Base-by-base conservation (phyloP, 2,113 vertebrate species). In the Globicephala melas region DNA sequence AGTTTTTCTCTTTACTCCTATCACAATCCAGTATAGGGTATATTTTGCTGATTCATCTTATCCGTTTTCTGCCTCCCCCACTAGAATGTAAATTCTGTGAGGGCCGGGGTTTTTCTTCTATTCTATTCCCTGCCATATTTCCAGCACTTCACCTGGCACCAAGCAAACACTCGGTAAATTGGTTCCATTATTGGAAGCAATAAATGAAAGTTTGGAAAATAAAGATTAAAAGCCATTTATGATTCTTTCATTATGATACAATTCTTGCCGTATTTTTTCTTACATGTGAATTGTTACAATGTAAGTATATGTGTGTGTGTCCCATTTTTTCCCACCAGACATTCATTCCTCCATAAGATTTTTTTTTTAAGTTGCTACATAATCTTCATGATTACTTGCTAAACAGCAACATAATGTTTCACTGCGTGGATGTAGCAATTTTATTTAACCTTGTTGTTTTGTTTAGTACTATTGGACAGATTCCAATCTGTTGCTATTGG, bases 371-470 rank as follows among this genome's bases (percentile, higher is more conserved):
- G 60, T 86, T 77, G 79, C 60, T 85, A 17, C 41, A 28, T 17
- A 41, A 60, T 63, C 84, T 88, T 93, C 76, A 41, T 65, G 50
- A 47, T 81, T 74, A 70, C 68, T 92, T 92, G 47, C 58, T 76
- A 94, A 92, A 85, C 26, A 80, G 74, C 89, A 73, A 36, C 33
- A 41, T 63, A 47, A 55, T 79, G n/a, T 44, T 65, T 67, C 63
- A 9, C 47, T 65, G 31, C 65, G 38, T 89, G 20, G 36, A 44
- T 92, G 73, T 60, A 79, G 74, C 74, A 80, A n/a, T 41, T 80
- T 77, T 53, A 36, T 71, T 94, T 82, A 58, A 77, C 74, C 80
- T 89, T 86, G 73, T 74, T 93, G 26, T 67, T 79, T 92, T 93
- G 50, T 50, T 88, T 65, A 15, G 25, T 10, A 4, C 41, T 91